phyloP scores from a whole-genome alignment of 2,888 invertebrate species.

The Uloborus plumipes region DNA sequence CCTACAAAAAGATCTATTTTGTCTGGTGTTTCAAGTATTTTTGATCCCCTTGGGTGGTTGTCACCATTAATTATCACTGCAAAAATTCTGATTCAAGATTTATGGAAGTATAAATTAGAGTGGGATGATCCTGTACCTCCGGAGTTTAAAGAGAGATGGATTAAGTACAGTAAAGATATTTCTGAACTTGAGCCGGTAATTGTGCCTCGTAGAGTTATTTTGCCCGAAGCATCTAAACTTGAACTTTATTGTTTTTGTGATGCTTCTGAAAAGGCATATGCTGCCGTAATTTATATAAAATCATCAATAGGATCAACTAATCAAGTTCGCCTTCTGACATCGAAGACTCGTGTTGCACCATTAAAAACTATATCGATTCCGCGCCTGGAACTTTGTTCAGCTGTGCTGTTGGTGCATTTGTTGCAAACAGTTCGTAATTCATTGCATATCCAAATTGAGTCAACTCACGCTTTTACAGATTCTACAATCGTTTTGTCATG shows the following conservation, averaged over 20 bases:
- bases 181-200: neutral
- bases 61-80: constrained; percentile 6
- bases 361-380: neutral
- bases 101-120: constrained; percentile 3
- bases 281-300: neutral
- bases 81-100: constrained; percentile 17
- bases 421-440: neutral
- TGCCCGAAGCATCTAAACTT: neutral
- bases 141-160: neutral
- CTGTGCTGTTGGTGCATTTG: neutral
- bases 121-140: constrained; percentile 1
- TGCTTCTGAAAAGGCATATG: constrained; percentile 7
- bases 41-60: constrained; percentile 8
- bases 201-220: neutral
- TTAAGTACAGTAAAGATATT: neutral
- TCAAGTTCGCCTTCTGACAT: neutral
- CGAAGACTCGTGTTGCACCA: neutral
- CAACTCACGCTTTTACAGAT: neutral
- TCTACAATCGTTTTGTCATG: neutral
- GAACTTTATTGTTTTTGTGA: constrained; percentile 15
- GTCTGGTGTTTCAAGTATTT: constrained; percentile 1
- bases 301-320: neutral
- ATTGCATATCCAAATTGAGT: neutral
- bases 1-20: constrained; percentile 2
- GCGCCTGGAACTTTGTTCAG: neutral